Conservation (phyloP, 2,888 invertebrate species). For the Urechis unicinctus region DNA sequence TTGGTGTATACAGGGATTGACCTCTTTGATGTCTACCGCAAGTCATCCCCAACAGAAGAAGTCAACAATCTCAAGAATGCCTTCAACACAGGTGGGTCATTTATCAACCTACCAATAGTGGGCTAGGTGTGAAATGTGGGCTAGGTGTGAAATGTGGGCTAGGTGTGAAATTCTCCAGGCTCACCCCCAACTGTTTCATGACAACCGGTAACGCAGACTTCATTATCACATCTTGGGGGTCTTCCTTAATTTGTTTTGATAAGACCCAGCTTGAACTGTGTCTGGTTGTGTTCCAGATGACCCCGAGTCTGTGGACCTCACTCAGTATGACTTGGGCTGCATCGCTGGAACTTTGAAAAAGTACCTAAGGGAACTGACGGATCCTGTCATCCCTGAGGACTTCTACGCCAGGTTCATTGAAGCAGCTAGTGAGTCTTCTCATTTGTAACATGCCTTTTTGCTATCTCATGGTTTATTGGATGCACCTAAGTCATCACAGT, state of each 20-base stretch:
- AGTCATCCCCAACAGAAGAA: constrained; percentile 59
- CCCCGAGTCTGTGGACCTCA: constrained; percentile 31
- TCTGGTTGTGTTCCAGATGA: neutral
- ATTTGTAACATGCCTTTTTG: too few species aligned
- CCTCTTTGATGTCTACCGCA: constrained; percentile 64
- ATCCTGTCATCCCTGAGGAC: constrained; percentile 69
- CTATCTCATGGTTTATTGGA: neutral
- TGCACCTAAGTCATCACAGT: constrained; percentile 2
- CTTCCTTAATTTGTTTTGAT: neutral
- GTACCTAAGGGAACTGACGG: constrained; percentile 67
- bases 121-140: too few species aligned
- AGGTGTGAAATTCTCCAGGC: too few species aligned
- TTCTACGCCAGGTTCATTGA: constrained; percentile 67
- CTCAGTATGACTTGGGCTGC: constrained; percentile 32
- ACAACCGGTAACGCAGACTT: too few species aligned
- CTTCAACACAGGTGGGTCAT: constrained; percentile 38
- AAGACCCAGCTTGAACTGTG: neutral
- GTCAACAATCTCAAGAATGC: constrained; percentile 57
- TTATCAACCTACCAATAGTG: too few species aligned
- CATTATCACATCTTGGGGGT: too few species aligned
- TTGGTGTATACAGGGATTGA: constrained; percentile 52
- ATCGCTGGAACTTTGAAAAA: constrained; percentile 58
- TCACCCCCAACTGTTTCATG: too few species aligned
- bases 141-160: too few species aligned
- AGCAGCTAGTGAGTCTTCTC: constrained; percentile 50